Evolutionary conservation across 2,888 invertebrate species (phyloP).

Genomic region (Zygogramma bicolorata): DNA sequence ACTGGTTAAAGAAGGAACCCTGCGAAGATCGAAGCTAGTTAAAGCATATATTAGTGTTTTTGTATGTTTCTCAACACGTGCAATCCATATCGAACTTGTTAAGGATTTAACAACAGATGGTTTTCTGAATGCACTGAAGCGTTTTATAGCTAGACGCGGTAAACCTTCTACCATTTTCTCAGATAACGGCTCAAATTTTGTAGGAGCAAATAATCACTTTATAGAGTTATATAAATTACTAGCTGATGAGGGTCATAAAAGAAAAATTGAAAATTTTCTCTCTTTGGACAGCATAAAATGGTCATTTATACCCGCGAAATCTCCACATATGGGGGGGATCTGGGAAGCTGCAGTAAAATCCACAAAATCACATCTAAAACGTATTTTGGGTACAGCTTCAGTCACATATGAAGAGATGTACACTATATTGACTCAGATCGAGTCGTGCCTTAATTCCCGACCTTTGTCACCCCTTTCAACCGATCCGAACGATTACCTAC

Average conservation of each 20-base stretch:
- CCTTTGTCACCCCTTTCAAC: conserved; percentile 51
- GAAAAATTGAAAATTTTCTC: conserved; percentile 7
- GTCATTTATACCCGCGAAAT: conserved; percentile 51
- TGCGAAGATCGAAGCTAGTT: neutral
- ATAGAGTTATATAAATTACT: neutral
- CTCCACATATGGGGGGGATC: conserved; percentile 55
- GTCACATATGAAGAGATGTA: conserved; percentile 55
- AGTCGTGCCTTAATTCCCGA: conserved; percentile 50
- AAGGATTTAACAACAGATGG: conserved; percentile 18
- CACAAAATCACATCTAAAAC: conserved; percentile 50
- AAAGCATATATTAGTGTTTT: conserved; percentile 14
- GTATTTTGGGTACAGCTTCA: conserved; percentile 43
- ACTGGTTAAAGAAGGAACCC: neutral
- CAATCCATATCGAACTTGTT: conserved; percentile 13
- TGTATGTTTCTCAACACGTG: conserved; percentile 14
- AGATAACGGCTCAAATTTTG: conserved; percentile 1
- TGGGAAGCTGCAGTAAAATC: conserved; percentile 57
- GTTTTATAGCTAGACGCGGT: conserved; percentile 18
- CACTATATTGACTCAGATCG: conserved; percentile 44
- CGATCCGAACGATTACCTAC: conserved; percentile 49
- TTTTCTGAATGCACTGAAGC: conserved; percentile 18
- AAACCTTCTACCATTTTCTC: conserved; percentile 23
- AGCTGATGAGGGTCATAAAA: neutral
- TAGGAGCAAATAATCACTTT: conserved; percentile 28
- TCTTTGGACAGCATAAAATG: neutral